phyloP scores from a whole-genome alignment of 2,797 vertebrate species.

The Antennarius maculatus region DNA sequence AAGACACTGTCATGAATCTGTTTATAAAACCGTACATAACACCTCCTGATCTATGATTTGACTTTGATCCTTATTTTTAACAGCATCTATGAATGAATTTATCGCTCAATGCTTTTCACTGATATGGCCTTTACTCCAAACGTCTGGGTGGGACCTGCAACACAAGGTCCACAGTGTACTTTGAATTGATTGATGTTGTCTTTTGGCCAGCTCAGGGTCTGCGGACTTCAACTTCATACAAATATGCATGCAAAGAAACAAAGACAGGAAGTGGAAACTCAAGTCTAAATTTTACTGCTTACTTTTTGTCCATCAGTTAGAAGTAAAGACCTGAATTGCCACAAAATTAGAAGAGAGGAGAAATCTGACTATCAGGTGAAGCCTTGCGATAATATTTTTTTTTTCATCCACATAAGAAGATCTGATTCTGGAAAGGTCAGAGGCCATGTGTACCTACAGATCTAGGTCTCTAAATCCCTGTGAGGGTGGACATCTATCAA shows the following conservation, averaged over 20 bases:
- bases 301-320: constrained; percentile 31
- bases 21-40: neutral
- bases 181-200: constrained; percentile 70
- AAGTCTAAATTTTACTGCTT: constrained; percentile 58
- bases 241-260: constrained; percentile 77
- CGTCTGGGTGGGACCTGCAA: constrained; percentile 59
- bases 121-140: constrained; percentile 46
- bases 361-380: constrained; percentile 2
- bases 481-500: constrained; percentile 1
- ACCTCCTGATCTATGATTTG: constrained; percentile 9
- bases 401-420: neutral
- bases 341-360: constrained; percentile 6
- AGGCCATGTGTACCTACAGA: constrained; percentile 28
- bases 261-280: constrained; percentile 79
- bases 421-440: constrained; percentile 13
- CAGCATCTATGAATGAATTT: constrained; percentile 6
- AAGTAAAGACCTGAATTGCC: constrained; percentile 41
- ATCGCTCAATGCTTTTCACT: constrained; percentile 27
- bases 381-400: neutral
- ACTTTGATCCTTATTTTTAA: constrained; percentile 7
- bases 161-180: constrained; percentile 50
- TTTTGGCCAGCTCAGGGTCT: constrained; percentile 58
- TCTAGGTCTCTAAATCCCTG: neutral
- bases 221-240: constrained; percentile 69
- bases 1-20: neutral